Evolutionary conservation across 2,888 invertebrate species (phyloP).

Genomic region (Eupithecia dodoneata): DNA sequence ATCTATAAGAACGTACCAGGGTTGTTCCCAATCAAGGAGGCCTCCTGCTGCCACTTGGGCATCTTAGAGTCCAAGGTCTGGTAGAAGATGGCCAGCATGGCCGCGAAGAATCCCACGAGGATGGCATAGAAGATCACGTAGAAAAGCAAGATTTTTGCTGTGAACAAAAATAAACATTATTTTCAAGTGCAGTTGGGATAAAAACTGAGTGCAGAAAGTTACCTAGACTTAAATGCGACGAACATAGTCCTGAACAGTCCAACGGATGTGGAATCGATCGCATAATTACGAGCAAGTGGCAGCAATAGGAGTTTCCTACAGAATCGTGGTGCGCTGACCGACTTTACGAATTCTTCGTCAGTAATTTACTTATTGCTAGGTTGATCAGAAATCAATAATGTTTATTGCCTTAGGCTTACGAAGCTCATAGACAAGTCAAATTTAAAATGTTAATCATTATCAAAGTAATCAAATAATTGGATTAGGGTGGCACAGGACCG

Average conservation of each 20-base stretch:
- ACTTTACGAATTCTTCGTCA: constrained; percentile 27
- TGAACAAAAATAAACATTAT: constrained; percentile 60
- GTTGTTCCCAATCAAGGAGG: constrained; percentile 95
- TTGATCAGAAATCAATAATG: background rate
- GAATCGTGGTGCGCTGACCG: constrained; percentile 48
- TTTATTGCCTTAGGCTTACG: background rate
- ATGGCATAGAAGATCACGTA: constrained; percentile 97
- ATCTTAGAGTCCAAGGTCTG: constrained; percentile 93
- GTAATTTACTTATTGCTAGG: too few relatives aligned
- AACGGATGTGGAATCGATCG: constrained; percentile 29
- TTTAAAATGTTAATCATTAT: background rate
- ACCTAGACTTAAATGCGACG: background rate
- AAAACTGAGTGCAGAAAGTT: background rate
- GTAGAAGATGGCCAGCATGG: constrained; percentile 97
- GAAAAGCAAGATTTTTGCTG: constrained; percentile 97
- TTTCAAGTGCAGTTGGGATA: background rate
- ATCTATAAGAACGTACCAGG: constrained; percentile 88
- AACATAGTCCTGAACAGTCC: background rate
- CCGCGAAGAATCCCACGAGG: constrained; percentile 97
- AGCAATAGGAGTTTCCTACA: constrained; percentile 53
- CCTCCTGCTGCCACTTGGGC: constrained; percentile 95
- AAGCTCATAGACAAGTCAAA: background rate
- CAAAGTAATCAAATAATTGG: too few relatives aligned
- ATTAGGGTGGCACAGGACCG: too few relatives aligned
- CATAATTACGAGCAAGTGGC: constrained; percentile 54